These are phyloP conservation scores for Rhinoraja longicauda DNA, from an alignment of 2,797 vertebrate genomes.

Conservation along the genomic window DNA sequence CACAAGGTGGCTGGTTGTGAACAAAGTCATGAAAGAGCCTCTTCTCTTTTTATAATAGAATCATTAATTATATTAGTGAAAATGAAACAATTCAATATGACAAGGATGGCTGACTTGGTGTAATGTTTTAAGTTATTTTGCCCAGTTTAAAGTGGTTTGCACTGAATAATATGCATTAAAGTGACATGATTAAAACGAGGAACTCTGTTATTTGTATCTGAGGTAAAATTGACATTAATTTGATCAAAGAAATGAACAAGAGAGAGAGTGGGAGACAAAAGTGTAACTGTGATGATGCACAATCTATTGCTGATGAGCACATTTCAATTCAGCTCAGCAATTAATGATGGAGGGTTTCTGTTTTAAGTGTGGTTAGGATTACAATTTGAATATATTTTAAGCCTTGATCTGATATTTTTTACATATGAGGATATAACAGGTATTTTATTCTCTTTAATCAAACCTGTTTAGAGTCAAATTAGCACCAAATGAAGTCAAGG, in stretches of 20 bases:
- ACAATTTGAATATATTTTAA: conserved; percentile 9
- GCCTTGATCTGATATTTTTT: neutral
- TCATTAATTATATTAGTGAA: conserved; percentile 41
- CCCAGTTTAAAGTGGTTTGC: conserved; percentile 37
- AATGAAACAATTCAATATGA: conserved; percentile 43
- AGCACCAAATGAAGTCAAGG: neutral
- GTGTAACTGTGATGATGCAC: neutral
- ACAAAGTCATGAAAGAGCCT: conserved; percentile 46
- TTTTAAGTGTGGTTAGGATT: neutral
- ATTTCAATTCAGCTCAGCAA: conserved; percentile 35
- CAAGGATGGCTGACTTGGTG: conserved; percentile 41
- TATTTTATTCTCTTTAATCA: conserved; percentile 16
- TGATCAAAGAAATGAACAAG: neutral
- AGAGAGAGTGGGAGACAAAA: neutral
- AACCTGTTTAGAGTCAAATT: neutral
- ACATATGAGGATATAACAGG: neutral
- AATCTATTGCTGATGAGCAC: conserved; percentile 17
- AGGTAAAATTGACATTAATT: conserved; percentile 8
- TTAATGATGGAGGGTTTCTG: conserved; percentile 11
- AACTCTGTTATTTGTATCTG: conserved; percentile 28
- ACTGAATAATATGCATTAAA: conserved; percentile 33
- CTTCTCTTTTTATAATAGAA: conserved; percentile 38
- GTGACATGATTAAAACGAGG: conserved; percentile 3
- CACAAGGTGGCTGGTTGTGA: conserved; percentile 52
- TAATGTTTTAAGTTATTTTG: conserved; percentile 16